Evolutionary conservation across 2,113 vertebrate genomes (phyloP).

Genomic region (Anolis carolinensis): DNA sequence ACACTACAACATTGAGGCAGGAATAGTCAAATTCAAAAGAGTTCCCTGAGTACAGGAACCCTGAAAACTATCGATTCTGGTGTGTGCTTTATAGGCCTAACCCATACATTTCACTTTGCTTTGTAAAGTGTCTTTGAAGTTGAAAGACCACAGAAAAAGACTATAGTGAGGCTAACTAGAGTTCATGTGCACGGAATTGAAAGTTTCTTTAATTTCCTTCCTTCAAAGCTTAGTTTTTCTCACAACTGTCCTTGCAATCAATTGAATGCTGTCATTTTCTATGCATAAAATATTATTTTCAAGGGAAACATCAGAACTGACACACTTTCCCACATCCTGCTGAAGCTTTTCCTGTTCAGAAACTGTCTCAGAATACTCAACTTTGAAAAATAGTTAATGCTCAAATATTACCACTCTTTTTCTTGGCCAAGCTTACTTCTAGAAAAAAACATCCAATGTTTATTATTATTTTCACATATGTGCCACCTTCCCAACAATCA

Average conservation of each 20-base stretch:
- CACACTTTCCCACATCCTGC: not conserved
- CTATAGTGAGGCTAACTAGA: no score
- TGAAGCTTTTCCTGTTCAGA: not conserved
- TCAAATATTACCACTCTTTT: conserved; percentile 46
- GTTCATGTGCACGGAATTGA: no score
- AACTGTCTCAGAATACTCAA: not conserved
- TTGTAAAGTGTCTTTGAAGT: no score
- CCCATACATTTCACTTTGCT: not conserved
- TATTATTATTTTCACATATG: no score
- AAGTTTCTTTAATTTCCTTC: no score
- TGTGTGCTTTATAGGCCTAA: not conserved
- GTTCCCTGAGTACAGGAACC: not conserved
- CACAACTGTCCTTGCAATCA: no score
- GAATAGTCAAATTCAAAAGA: not conserved
- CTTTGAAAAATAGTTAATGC: not conserved
- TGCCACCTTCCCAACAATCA: not conserved
- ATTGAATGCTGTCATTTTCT: no score
- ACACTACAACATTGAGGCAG: not conserved
- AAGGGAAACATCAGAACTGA: not conserved
- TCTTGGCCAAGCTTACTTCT: conserved; percentile 47
- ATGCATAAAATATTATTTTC: no score
- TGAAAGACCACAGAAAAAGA: no score
- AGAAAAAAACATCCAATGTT: no score
- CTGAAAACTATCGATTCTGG: not conserved
- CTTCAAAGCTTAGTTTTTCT: no score